Evolutionary conservation across 2,113 vertebrate genomes (phyloP), one percentile per base, ranked within the genome.

Genomic region (Epinephelus moara): DNA sequence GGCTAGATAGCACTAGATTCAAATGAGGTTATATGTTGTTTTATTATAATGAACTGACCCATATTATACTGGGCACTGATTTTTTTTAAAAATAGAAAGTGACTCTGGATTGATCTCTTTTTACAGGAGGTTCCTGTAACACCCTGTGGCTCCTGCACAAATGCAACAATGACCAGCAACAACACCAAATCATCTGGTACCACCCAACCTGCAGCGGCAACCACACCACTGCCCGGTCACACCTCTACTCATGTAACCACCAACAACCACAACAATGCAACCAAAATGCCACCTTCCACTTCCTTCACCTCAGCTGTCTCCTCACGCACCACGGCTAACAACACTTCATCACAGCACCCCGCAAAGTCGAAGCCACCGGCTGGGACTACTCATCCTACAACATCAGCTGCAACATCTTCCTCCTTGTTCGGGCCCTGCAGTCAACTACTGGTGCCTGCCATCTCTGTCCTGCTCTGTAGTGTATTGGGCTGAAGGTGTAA

Each of bases 181-280:
- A 1, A 0, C 45, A n/a, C 45, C 0, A 3, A 0, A 0, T 0
- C 13, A 17, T 0, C 7, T 11, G 1, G 0, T 25, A 40, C 45
- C 63, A 14, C 1, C 27, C 18, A 4, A 10, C 2, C 21, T 23
- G 0, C 80, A 13, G 0, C 1, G 1, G 0, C 1, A 0, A 52
- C 40, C 40, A 50, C 61, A 4, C 0, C 12, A 1, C 6, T 1
- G 4, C 7, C 52, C 3, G 0, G 2, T 49, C 1, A 2, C 6
- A 14, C 5, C 21, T 21, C 62, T 0, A 18, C 66, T 14, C 2
- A 2, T 0, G 7, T 8, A 9, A 18, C 53, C 12, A 15, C 3
- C 50, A 40, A 21, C 52, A n/a, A 14, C 18, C 9, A 4, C 25
- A 12, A 4, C 45, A 57, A 25, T 6, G 19, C 52, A 14, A n/a